phyloP scores from a whole-genome alignment of 1,140 invertebrate genomes.

The Triops cancriformis region DNA sequence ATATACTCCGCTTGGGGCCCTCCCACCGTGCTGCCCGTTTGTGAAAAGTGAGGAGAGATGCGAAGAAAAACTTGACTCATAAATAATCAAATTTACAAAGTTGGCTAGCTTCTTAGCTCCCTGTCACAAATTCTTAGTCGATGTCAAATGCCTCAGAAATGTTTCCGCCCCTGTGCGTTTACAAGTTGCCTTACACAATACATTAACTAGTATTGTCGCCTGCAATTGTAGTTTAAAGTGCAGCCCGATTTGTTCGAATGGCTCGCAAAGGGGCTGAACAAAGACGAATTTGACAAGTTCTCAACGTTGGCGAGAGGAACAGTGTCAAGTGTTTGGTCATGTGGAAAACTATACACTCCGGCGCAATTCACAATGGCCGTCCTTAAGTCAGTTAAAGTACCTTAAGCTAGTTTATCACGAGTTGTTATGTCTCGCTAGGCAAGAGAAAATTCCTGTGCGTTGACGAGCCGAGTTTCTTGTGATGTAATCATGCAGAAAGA shows the following conservation, averaged over 20 bases:
- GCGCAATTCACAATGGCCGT: no score
- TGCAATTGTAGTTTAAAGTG: neutral
- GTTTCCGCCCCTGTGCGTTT: neutral
- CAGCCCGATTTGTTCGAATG: neutral
- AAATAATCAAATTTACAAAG: neutral
- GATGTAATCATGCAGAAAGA: neutral
- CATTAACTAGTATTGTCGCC: neutral
- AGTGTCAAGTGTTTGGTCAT: slow-evolving; percentile 9
- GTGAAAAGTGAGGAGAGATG: neutral
- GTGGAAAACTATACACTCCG: neutral
- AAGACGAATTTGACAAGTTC: neutral
- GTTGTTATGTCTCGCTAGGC: neutral
- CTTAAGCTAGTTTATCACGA: neutral
- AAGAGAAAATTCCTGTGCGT: neutral
- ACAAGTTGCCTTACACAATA: neutral
- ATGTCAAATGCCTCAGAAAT: neutral
- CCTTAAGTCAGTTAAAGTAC: neutral
- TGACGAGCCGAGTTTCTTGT: neutral
- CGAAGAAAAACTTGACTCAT: neutral
- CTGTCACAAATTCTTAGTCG: neutral
- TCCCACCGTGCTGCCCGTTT: no score
- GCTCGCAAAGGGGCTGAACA: neutral
- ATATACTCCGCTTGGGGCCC: no score
- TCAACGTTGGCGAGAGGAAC: neutral
- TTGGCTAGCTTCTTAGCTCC: neutral